A percentile compares a stretch with the other conserved stretches of the same genome.
Conservation (phyloP, 2,888 invertebrate genomes). For the Drosophila ochracea region DNA sequence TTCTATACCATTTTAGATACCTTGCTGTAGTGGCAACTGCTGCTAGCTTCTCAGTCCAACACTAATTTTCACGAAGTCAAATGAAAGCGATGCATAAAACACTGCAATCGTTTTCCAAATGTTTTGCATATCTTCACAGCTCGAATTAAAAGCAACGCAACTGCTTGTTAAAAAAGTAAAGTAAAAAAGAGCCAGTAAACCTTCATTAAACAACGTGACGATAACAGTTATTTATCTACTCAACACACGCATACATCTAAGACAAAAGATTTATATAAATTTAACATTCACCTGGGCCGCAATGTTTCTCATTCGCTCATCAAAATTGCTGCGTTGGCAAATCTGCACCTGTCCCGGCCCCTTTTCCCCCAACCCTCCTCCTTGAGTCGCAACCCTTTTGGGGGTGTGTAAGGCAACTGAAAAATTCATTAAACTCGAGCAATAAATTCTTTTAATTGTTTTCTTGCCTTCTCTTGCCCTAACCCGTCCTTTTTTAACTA, state of each 20-base stretch:
- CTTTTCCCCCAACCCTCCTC: neutral
- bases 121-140: neutral
- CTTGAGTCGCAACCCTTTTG: constrained; percentile 2
- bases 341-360: constrained; percentile 3
- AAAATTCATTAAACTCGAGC: constrained; percentile 76
- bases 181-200: constrained; percentile 40
- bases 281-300: constrained; percentile 66
- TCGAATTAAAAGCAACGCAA: neutral
- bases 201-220: constrained; percentile 67
- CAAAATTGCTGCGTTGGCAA: constrained; percentile 28
- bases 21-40: neutral
- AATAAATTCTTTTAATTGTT: constrained; percentile 79
- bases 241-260: constrained; percentile 16
- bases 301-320: constrained; percentile 42
- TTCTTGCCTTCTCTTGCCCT: constrained; percentile 36
- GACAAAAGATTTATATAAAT: constrained; percentile 61
- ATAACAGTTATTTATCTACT: constrained; percentile 57
- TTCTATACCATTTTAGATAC: neutral
- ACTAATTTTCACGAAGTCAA: neutral
- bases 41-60: neutral
- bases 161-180: neutral
- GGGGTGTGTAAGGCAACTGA: constrained; percentile 62
- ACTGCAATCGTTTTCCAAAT: neutral
- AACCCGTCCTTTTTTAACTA: neutral
- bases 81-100: neutral